A percentile compares a stretch with the other conserved stretches of the same genome.
Evolutionary conservation across 2,113 vertebrate genomes (phyloP).

Genomic region (Orthonyx spaldingii): DNA sequence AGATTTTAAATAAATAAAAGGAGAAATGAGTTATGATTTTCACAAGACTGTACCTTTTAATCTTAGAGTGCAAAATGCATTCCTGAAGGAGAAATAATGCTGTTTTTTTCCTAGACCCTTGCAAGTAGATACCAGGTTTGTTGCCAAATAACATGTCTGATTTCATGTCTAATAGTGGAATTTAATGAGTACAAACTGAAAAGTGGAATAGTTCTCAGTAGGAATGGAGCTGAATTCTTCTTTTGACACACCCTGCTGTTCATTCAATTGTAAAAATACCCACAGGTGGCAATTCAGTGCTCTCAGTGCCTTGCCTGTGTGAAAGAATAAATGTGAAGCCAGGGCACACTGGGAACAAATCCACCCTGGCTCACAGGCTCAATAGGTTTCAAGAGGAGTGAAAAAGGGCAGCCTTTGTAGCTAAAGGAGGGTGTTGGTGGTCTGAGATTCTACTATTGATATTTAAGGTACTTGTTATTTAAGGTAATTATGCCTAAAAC

Average conservation of each 20-base stretch:
- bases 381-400: not conserved
- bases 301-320: not conserved
- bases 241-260: constrained; percentile 1
- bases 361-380: not conserved
- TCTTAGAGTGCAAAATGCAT: not conserved
- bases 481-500: not conserved
- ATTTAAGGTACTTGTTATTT: not conserved
- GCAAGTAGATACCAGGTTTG: not conserved
- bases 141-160: constrained; percentile 9
- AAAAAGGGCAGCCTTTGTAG: not conserved
- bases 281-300: not conserved
- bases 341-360: not conserved
- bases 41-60: not conserved
- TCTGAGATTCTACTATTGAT: not conserved
- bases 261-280: not conserved
- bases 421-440: not conserved
- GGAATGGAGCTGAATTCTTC: not conserved
- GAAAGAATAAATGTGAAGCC: not conserved
- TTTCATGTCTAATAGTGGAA: constrained; percentile 15
- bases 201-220: not conserved
- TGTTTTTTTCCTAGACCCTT: not conserved
- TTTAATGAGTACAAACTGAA: constrained; percentile 33
- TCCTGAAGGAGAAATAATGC: not conserved
- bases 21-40: not conserved
- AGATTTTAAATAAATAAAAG: not conserved